Percentiles rank a stretch among this genome's conserved stretches.
Conservation (phyloP, 2,797 vertebrate genomes). For the Hapalemur alaotrensis region DNA sequence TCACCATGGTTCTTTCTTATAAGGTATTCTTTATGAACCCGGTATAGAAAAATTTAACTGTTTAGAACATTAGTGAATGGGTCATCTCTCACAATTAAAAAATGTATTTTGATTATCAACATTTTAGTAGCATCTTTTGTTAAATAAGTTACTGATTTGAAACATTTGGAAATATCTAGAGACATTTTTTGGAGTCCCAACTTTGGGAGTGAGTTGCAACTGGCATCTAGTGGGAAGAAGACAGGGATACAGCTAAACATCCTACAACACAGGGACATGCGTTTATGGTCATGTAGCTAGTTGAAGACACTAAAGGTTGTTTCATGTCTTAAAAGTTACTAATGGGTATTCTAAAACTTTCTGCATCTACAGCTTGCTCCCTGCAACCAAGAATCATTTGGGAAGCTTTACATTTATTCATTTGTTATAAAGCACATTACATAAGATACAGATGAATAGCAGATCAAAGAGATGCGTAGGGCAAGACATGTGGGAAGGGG, state of each 20-base stretch:
- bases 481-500: not conserved
- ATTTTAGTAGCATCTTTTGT: not conserved
- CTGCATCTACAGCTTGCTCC: not conserved
- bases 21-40: not conserved
- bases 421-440: not conserved
- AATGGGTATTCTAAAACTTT: not conserved
- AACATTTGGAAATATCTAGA: not conserved
- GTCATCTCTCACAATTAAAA: not conserved
- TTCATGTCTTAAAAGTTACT: not conserved
- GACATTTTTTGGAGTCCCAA: not conserved
- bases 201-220: not conserved
- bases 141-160: not conserved
- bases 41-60: not conserved
- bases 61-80: not conserved
- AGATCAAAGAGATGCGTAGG: not conserved
- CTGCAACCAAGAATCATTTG: not conserved
- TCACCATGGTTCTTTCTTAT: not conserved
- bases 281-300: not conserved
- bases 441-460: not conserved
- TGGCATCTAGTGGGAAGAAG: not conserved
- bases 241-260: not conserved
- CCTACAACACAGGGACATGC: accelerated
- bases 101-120: not conserved
- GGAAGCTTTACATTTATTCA: not conserved
- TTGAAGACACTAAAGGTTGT: not conserved